Conservation (phyloP, 2,113 vertebrate species). For the Dendropsophus ebraccatus region DNA sequence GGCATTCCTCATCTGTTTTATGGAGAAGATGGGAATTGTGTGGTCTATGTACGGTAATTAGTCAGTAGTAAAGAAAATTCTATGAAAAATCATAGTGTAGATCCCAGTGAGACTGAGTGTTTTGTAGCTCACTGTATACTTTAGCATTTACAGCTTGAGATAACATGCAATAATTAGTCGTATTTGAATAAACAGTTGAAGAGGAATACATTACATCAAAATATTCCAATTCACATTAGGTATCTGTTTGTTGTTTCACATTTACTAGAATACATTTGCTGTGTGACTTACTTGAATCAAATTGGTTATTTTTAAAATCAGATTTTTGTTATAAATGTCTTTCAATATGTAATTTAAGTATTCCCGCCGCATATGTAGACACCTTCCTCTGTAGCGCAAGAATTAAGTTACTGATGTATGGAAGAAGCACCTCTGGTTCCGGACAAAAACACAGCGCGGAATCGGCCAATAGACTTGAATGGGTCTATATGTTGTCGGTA, state of each 20-base stretch:
- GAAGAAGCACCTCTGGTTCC: too few relatives aligned
- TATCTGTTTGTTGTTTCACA: neutral
- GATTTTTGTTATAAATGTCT: too few relatives aligned
- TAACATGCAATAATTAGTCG: conserved; percentile 12
- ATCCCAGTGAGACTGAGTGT: conserved; percentile 31
- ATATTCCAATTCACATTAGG: neutral
- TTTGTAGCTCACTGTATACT: conserved; percentile 19
- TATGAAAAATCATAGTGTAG: neutral
- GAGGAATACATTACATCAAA: conserved; percentile 11
- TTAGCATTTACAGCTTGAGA: conserved; percentile 4
- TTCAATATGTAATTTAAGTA: too few relatives aligned
- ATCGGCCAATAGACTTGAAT: too few relatives aligned
- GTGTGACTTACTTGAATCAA: too few relatives aligned
- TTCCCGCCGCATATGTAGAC: too few relatives aligned
- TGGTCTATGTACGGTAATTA: conserved; percentile 33
- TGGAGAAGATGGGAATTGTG: conserved; percentile 5
- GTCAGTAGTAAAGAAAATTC: conserved; percentile 11
- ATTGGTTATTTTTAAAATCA: too few relatives aligned
- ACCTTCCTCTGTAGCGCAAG: too few relatives aligned
- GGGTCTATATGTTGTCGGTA: too few relatives aligned
- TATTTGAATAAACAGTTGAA: conserved; percentile 25
- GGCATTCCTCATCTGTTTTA: neutral
- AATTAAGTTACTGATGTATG: too few relatives aligned
- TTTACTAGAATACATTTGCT: neutral
- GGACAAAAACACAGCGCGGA: too few relatives aligned